Conservation (phyloP, 2,888 invertebrate genomes). For the Athalia rosae region DNA sequence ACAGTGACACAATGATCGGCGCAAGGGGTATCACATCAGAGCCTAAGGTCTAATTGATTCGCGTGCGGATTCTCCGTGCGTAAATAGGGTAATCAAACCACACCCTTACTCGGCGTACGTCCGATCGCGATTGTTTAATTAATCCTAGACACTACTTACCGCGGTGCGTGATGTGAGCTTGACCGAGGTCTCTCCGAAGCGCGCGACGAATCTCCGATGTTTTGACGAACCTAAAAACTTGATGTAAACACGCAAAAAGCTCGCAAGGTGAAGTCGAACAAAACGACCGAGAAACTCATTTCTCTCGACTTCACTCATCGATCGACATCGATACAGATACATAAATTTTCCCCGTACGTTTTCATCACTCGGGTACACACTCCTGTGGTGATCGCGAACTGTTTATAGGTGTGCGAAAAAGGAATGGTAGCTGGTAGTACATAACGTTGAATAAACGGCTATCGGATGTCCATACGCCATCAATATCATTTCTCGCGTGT, state of each 20-base stretch:
- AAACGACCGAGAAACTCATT: no score
- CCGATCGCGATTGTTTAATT: slow-evolving; percentile 29
- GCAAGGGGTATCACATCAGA: background rate
- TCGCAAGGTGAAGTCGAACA: no score
- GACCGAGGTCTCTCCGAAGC: background rate
- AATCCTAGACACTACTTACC: background rate
- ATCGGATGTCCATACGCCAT: slow-evolving; percentile 3
- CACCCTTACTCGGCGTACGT: slow-evolving; percentile 27
- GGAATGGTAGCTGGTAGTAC: background rate
- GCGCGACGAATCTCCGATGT: no score
- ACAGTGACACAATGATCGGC: slow-evolving; percentile 26
- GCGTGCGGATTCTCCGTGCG: slow-evolving; percentile 10
- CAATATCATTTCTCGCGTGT: background rate
- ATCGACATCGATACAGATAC: background rate
- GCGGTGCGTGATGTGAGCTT: background rate
- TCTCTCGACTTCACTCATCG: no score
- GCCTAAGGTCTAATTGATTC: slow-evolving; percentile 29
- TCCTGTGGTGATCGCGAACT: background rate
- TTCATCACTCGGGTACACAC: background rate
- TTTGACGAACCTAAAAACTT: no score
- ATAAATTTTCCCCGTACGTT: background rate
- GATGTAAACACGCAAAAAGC: no score
- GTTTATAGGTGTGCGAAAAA: background rate
- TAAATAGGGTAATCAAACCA: slow-evolving; percentile 31
- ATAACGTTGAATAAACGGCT: slow-evolving; percentile 3